Conservation (phyloP, 2,888 invertebrate genomes). For the Aromia moschata region DNA sequence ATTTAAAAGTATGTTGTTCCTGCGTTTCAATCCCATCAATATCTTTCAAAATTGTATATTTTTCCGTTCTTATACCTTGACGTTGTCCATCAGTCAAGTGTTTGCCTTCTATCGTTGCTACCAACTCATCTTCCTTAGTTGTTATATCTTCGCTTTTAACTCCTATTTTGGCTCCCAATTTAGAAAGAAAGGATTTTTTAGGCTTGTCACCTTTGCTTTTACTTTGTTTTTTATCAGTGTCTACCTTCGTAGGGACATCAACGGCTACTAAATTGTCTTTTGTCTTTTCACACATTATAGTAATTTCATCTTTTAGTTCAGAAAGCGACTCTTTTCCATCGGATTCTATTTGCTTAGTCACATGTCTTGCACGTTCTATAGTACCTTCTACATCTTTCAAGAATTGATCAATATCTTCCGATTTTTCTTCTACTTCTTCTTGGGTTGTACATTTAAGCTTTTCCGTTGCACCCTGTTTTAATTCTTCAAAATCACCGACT, state of each 20-base stretch:
- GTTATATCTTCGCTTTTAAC: constrained; percentile 25
- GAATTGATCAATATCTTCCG: too few relatives aligned
- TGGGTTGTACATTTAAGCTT: too few relatives aligned
- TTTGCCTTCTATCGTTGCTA: not conserved
- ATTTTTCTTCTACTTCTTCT: not conserved
- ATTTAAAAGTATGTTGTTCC: not conserved
- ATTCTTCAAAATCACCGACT: constrained; percentile 10
- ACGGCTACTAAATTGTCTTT: constrained; percentile 17
- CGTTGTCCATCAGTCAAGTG: not conserved
- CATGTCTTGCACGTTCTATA: not conserved
- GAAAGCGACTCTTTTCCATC: not conserved
- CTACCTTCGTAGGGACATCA: not conserved
- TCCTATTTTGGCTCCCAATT: constrained; percentile 35
- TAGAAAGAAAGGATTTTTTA: constrained; percentile 15
- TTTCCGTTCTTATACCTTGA: not conserved
- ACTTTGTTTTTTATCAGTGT: constrained; percentile 7
- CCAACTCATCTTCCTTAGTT: not conserved
- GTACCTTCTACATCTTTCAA: not conserved
- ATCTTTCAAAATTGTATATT: not conserved
- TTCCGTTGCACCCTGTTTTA: too few relatives aligned
- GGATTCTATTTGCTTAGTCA: not conserved
- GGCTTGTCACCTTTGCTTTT: constrained; percentile 27
- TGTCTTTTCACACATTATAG: not conserved
- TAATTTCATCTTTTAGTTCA: not conserved
- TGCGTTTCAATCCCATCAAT: not conserved